A percentile compares a stretch with the other conserved stretches of the same genome.
Evolutionary conservation across 2,113 vertebrate species (phyloP).

Genomic region (Bostrychus sinensis): DNA sequence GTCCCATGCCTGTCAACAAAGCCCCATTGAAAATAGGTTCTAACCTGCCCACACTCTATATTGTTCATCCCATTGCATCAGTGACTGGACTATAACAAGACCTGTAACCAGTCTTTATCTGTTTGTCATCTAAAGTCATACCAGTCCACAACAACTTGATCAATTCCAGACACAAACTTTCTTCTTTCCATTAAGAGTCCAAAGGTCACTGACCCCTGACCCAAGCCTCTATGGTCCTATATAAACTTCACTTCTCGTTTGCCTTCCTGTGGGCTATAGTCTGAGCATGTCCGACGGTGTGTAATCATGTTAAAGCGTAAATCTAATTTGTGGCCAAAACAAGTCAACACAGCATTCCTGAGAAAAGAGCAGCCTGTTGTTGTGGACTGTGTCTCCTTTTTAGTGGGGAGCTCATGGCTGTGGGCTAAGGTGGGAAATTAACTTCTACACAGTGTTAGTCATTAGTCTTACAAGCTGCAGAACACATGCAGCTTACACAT

Average conservation of each 20-base stretch:
- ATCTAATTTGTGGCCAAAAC: not conserved
- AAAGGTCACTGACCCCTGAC: not conserved
- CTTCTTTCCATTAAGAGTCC: not conserved
- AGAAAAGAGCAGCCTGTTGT: conserved; percentile 12
- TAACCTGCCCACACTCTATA: too few relatives aligned
- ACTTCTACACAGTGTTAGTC: not conserved
- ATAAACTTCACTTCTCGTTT: not conserved
- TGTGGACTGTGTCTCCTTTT: conserved; percentile 1
- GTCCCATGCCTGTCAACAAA: too few relatives aligned
- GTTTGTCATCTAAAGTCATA: too few relatives aligned
- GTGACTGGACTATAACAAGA: too few relatives aligned
- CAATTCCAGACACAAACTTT: not conserved
- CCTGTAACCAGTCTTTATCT: too few relatives aligned
- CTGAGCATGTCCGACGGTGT: not conserved
- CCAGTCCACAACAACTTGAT: too few relatives aligned
- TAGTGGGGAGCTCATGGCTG: not conserved
- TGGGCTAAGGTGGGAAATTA: not conserved
- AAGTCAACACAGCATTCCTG: conserved; percentile 5
- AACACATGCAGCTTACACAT: not conserved
- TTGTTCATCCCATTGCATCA: too few relatives aligned
- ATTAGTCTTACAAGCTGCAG: not conserved
- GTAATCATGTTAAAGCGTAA: conserved; percentile 11
- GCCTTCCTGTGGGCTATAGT: not conserved
- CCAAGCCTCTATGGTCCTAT: not conserved
- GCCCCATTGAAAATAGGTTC: too few relatives aligned